Evolutionary conservation across 1,140 invertebrate species (phyloP), one percentile per base, ranked within the genome.

Genomic region (Scaptomyza hsui): DNA sequence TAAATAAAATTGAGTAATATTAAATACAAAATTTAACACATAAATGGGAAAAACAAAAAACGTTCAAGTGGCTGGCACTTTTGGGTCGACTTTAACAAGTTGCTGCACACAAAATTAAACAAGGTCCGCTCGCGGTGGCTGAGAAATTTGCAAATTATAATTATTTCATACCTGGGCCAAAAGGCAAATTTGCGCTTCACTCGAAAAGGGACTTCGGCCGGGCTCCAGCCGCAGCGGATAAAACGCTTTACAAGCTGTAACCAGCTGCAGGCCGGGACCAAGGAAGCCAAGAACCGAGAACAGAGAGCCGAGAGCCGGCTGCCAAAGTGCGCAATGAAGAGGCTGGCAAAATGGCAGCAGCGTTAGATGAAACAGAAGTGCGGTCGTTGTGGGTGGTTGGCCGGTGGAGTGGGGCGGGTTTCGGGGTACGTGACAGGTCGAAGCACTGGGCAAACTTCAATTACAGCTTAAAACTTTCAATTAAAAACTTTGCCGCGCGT

Each of bases 391-490:
- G 21, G n/a, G 7, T 24, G 21, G n/a, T 10, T 16, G n/a, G n/a
- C n/a, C n/a, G 35, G 21, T 7, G 18, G 6, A 35, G 47, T 32
- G 15, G 51, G n/a, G 0, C 4, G 15, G 12, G 10, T 4, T 10
- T 12, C 12, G 55, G 53, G 21, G 12, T n/a, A 37, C 57, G 70
- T 75, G 72, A 72, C 63, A 72, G 64, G 63, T 72, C 70, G 70
- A 72, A 61, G 64, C 60, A 71, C 59, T 75, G 72, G 74, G 67
- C 75, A 72, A 78, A 78, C 75, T 78, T 78, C 75, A 78, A 75
- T 78, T 78, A 78, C 72, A 75, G 75, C 75, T 78, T 78, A 78
- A 78, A 78, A 78, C 75, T 78, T 78, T 78, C 75, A 78, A 78
- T 78, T 78, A 78, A 78, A 78, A 77, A 78, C 75, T 78, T 78